Percentiles rank a stretch among this genome's conserved stretches.
Conservation (phyloP, 64 coral and sea anemone species). For the Acropora yongei region DNA sequence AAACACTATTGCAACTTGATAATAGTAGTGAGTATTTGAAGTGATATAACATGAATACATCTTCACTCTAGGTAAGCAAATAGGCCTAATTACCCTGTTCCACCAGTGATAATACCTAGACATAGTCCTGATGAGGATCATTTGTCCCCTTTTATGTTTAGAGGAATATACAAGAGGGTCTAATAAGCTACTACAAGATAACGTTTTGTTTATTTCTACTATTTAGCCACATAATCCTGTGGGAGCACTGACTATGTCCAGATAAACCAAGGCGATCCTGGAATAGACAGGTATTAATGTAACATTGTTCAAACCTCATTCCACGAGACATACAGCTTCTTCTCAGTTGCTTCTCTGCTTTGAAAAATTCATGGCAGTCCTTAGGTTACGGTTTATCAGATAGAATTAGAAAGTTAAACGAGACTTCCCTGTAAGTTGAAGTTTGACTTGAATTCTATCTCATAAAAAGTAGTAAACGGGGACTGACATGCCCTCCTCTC, state of each 20-base stretch:
- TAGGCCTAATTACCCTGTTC: conserved; percentile 74
- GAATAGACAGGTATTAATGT: conserved; percentile 51
- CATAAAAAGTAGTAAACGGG: conserved; percentile 1
- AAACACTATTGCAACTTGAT: too few relatives aligned
- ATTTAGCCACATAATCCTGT: too few relatives aligned
- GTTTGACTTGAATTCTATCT: too few relatives aligned
- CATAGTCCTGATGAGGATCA: conserved; percentile 31
- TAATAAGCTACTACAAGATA: neutral
- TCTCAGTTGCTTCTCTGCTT: conserved; percentile 38
- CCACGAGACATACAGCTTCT: conserved; percentile 67
- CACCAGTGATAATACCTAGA: conserved; percentile 74
- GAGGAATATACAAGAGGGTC: conserved; percentile 62
- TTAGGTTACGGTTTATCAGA: conserved; percentile 58
- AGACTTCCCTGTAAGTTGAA: too few relatives aligned
- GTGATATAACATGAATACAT: conserved; percentile 68
- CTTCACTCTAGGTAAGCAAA: conserved; percentile 74
- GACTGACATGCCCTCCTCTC: conserved; percentile 65
- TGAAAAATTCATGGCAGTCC: conserved; percentile 51
- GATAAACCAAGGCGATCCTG: conserved; percentile 69
- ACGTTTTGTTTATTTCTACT: too few relatives aligned
- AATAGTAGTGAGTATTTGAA: conserved; percentile 13
- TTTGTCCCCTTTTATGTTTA: conserved; percentile 65
- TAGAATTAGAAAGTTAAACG: conserved; percentile 31
- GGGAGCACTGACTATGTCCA: neutral
- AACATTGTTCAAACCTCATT: conserved; percentile 65